Evolutionary conservation across 2,113 vertebrate genomes (phyloP), one percentile per base, ranked within the genome.

Genomic region (Phrynosoma platyrhinos): DNA sequence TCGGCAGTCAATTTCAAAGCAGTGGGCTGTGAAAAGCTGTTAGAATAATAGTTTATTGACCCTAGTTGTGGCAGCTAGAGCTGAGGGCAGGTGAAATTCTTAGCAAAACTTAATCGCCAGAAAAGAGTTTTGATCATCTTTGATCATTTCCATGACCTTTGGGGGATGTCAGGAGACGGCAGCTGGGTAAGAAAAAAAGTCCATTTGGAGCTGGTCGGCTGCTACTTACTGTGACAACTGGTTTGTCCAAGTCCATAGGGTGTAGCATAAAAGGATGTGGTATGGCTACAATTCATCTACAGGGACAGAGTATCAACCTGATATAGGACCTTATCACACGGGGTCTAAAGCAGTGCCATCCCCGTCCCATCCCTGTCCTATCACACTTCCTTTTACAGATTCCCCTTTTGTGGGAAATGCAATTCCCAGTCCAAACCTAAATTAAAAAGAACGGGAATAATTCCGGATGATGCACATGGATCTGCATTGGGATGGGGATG

Each of bases 31-130:
- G 97, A 98, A 95, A 96, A 97, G 96, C 95, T 92, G 94, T 96
- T 97, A 96, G 97, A 98, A 98, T 98, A 97, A 98, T 98, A 97
- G 97, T 96, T 98, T 98, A 98, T 98, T 98, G 98, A 98, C 97
- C 95, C 98, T 97, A 96, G 93, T 91, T 87, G 85, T 93, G 90
- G 90, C 92, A 95, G 94, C 95, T 97, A 96, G 94, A 94, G 94
- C 95, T 52, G 90, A 95, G 96, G 95, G 96, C 95, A 95, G 95
- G 92, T 82, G 1, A 52, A 84, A 75, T 72, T 91, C 20, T 0
- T 82, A 85, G 88, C 74, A 32, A 90, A 86, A 83, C 32, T 68
- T 88, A 85, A 92, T 92, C 21, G 36, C 88, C 88, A 89, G 92
- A 88, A 92, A 68, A 86, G 88, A 93, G 69, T 81, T 83, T 87